phyloP scores from a whole-genome alignment of 1,140 invertebrate species.

The Parapsyche elsis region DNA sequence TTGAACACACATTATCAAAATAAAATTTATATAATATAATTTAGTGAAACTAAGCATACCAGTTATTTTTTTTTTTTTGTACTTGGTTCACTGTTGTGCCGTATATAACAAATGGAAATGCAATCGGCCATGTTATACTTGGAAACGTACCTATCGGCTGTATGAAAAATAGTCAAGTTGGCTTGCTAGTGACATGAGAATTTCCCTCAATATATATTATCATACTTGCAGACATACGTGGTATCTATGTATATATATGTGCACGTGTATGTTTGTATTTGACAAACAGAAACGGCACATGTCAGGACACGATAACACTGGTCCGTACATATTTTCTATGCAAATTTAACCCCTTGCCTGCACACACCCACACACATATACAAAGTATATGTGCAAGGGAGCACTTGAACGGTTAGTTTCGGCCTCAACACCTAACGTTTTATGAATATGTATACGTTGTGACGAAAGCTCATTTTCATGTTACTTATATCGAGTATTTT shows the following conservation, averaged over 20 bases:
- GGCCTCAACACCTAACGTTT: slow-evolving; percentile 3
- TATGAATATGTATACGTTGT: slow-evolving; percentile 15
- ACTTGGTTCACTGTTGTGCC: too few species aligned
- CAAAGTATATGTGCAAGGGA: neutral
- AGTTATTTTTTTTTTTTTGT: too few species aligned
- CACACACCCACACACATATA: neutral
- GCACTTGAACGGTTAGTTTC: slow-evolving; percentile 13
- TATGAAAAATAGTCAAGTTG: too few species aligned
- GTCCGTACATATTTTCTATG: slow-evolving; percentile 45
- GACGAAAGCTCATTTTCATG: neutral
- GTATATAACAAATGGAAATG: too few species aligned
- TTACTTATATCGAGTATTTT: neutral
- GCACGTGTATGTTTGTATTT: slow-evolving; percentile 5
- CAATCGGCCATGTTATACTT: too few species aligned
- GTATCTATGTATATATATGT: neutral
- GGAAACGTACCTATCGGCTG: too few species aligned
- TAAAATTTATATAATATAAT: too few species aligned
- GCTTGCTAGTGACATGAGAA: too few species aligned
- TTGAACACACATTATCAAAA: too few species aligned
- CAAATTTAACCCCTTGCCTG: slow-evolving; percentile 27
- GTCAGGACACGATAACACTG: slow-evolving; percentile 40
- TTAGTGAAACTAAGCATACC: too few species aligned
- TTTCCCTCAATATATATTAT: too few species aligned
- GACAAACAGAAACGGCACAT: slow-evolving; percentile 36
- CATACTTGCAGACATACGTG: neutral